Percentiles rank a stretch among this genome's conserved stretches.
phyloP scores from a whole-genome alignment of 37 sponge, comb jelly and placozoan species.

The Aphrocallistes beatrix region DNA sequence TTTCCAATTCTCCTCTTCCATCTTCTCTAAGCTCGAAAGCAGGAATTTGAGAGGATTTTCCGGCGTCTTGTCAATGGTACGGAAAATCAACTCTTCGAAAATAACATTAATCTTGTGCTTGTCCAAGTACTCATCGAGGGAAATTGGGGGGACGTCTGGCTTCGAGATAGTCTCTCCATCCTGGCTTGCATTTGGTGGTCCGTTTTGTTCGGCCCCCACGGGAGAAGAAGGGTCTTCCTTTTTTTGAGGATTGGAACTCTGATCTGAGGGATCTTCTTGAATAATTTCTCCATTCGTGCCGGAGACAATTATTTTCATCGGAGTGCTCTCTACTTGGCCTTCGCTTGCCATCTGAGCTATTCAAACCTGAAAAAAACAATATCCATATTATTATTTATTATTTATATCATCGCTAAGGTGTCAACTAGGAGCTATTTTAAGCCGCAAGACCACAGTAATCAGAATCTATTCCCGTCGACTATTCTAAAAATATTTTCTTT shows the following conservation, averaged over 20 bases:
- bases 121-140: not conserved
- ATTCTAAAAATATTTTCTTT: too few relatives aligned
- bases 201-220: not conserved
- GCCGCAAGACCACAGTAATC: too few relatives aligned
- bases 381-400: too few relatives aligned
- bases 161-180: not conserved
- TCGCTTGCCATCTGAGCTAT: not conserved
- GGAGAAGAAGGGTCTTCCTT: too few relatives aligned
- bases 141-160: not conserved
- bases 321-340: not conserved
- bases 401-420: too few relatives aligned
- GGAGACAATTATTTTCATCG: not conserved
- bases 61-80: not conserved
- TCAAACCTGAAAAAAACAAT: too few relatives aligned
- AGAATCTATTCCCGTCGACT: too few relatives aligned
- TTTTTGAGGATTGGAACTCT: too few relatives aligned
- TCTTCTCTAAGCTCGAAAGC: not conserved
- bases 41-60: slow-evolving; percentile 16
- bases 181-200: not conserved
- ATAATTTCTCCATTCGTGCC: not conserved
- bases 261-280: not conserved
- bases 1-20: not conserved
- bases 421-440: too few relatives aligned
- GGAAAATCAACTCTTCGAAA: slow-evolving; percentile 15
- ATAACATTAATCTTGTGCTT: not conserved